phyloP scores from a whole-genome alignment of 92 coral and sea anemone genomes.

The Desmophyllum pertusum region DNA sequence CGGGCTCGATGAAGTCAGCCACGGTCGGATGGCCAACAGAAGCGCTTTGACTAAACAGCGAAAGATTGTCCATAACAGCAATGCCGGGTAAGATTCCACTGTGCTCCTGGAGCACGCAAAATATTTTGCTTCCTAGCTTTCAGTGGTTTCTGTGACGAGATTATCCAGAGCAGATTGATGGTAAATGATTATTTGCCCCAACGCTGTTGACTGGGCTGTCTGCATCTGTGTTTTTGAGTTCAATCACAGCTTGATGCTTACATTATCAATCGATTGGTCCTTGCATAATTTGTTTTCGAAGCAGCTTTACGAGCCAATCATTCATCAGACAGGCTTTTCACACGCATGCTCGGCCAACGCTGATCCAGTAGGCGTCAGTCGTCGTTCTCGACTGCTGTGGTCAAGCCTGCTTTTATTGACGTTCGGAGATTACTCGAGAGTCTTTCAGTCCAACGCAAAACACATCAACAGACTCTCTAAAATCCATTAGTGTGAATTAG shows the following conservation, averaged over 20 bases:
- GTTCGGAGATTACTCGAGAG: slow-evolving; percentile 20
- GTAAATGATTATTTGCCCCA: slow-evolving; percentile 57
- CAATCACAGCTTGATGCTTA: slow-evolving; percentile 86
- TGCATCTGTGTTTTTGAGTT: slow-evolving; percentile 87
- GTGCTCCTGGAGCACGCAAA: slow-evolving; percentile 18
- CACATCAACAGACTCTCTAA: slow-evolving; percentile 40
- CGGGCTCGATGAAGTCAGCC: slow-evolving; percentile 76
- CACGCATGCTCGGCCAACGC: slow-evolving; percentile 57
- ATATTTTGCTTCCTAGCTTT: slow-evolving; percentile 24
- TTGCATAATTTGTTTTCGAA: slow-evolving; percentile 87
- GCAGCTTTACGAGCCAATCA: slow-evolving; percentile 83
- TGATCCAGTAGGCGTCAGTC: slow-evolving; percentile 51
- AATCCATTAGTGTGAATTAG: slow-evolving; percentile 55
- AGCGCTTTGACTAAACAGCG: slow-evolving; percentile 56
- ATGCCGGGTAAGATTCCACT: slow-evolving; percentile 34
- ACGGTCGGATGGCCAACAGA: slow-evolving; percentile 69
- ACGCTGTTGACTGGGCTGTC: slow-evolving; percentile 55
- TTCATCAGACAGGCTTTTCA: slow-evolving; percentile 66
- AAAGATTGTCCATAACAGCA: slow-evolving; percentile 66
- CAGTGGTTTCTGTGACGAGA: slow-evolving; percentile 41
- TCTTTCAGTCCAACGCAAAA: slow-evolving; percentile 20
- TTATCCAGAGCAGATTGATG: slow-evolving; percentile 66
- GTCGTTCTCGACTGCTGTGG: slow-evolving; percentile 42
- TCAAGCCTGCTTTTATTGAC: slow-evolving; percentile 29
- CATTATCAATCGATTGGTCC: slow-evolving; percentile 89